Conservation (phyloP, 2,113 vertebrate genomes). For the Hepsetus odoe region DNA sequence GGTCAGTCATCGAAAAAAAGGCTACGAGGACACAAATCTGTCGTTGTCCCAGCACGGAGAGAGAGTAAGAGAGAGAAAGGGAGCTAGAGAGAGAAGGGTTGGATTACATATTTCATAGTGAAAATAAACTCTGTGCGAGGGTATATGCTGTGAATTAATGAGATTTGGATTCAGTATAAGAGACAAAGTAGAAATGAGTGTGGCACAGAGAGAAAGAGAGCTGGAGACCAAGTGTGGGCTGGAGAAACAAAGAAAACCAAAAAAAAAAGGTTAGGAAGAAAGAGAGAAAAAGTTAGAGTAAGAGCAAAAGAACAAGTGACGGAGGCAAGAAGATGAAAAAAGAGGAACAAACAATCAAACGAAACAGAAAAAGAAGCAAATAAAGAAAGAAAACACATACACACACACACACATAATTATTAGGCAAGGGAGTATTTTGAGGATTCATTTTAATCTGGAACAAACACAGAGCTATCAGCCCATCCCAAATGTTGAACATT, state of each 20-base stretch:
- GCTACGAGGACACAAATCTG: constrained; percentile 10
- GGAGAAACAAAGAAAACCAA: too few relatives aligned
- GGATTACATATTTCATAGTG: background rate
- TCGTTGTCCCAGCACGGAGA: constrained; percentile 22
- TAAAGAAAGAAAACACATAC: too few relatives aligned
- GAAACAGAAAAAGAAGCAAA: too few relatives aligned
- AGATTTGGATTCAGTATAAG: constrained; percentile 20
- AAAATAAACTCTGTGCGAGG: background rate
- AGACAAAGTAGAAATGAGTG: too few relatives aligned
- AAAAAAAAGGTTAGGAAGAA: background rate
- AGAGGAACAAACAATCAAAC: too few relatives aligned
- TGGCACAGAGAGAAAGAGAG: constrained; percentile 28
- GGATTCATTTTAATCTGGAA: too few relatives aligned
- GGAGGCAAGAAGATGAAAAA: too few relatives aligned
- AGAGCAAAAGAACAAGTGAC: background rate
- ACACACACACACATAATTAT: too few relatives aligned
- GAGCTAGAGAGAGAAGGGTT: background rate
- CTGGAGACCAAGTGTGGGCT: background rate
- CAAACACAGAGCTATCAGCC: too few relatives aligned
- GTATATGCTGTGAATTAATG: constrained; percentile 49
- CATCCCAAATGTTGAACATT: too few relatives aligned
- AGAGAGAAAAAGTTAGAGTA: background rate
- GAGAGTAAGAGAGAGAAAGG: background rate
- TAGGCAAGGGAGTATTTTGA: too few relatives aligned
- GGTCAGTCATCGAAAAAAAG: constrained; percentile 38